phyloP scores from a whole-genome alignment of 2,797 vertebrate genomes.

The Rhincodon typus region DNA sequence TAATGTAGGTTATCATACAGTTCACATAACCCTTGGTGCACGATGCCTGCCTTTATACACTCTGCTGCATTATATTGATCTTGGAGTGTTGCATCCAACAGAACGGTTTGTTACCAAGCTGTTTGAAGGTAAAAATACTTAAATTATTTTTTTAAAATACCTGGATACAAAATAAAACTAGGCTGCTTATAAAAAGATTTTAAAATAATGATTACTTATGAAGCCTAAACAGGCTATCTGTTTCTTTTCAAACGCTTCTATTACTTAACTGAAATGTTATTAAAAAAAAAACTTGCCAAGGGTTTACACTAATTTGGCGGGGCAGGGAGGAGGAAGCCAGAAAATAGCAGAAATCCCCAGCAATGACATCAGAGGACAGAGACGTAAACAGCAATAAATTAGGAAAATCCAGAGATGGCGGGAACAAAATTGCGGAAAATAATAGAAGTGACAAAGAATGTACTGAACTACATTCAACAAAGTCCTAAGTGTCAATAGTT shows the following conservation, averaged over 20 bases:
- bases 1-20: conserved; percentile 71
- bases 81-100: conserved; percentile 69
- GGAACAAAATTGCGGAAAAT: neutral
- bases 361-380: neutral
- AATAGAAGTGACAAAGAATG: neutral
- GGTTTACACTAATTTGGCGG: neutral
- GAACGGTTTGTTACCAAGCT: conserved; percentile 71
- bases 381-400: neutral
- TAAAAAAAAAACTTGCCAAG: neutral
- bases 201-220: neutral
- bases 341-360: too few relatives aligned
- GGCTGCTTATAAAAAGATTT: neutral
- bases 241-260: neutral
- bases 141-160: neutral
- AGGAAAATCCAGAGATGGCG: neutral
- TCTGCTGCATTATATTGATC: conserved; percentile 78
- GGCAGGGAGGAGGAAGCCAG: neutral
- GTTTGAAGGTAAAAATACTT: conserved; percentile 64
- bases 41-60: conserved; percentile 74
- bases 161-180: neutral
- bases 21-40: conserved; percentile 68
- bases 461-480: too few relatives aligned
- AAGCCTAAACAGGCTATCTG: neutral
- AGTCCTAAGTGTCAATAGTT: too few relatives aligned
- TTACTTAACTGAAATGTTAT: neutral